Conservation (phyloP, 2,888 invertebrate species). For the Leptarthrus brevirostris region DNA sequence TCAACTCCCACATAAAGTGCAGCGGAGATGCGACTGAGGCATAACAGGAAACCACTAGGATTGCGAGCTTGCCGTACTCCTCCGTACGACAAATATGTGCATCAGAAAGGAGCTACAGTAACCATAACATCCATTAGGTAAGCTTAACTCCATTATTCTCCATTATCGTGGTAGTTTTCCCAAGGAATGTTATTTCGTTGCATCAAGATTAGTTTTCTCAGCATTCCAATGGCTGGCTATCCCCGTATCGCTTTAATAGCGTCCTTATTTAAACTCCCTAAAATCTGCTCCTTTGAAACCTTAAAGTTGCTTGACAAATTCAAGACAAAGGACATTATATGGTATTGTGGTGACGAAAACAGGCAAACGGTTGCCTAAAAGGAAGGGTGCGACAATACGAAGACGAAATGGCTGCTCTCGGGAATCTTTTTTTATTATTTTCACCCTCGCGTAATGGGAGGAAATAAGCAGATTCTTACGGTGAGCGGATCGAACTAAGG, state of each 20-base stretch:
- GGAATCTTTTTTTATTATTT: constrained; percentile 41
- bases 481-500: constrained; percentile 3
- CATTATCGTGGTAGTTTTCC: constrained; percentile 41
- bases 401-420: constrained; percentile 4
- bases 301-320: constrained; percentile 16
- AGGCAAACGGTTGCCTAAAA: background rate
- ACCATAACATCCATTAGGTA: constrained; percentile 43
- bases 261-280: background rate
- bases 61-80: constrained; percentile 19
- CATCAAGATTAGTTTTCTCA: constrained; percentile 45
- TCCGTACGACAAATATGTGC: constrained; percentile 23
- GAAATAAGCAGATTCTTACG: constrained; percentile 35
- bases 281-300: background rate
- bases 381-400: constrained; percentile 5
- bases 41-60: constrained; percentile 33
- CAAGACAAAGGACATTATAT: background rate
- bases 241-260: constrained; percentile 29
- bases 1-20: constrained; percentile 37
- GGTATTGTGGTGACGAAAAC: background rate
- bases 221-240: constrained; percentile 23
- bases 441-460: constrained; percentile 16
- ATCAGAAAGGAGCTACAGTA: constrained; percentile 41
- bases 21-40: constrained; percentile 29
- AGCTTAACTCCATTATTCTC: constrained; percentile 48
- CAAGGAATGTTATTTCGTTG: constrained; percentile 39